These are phyloP conservation scores for Carcina quercana DNA, from an alignment of 2,888 invertebrate species.

Conservation along the genomic window DNA sequence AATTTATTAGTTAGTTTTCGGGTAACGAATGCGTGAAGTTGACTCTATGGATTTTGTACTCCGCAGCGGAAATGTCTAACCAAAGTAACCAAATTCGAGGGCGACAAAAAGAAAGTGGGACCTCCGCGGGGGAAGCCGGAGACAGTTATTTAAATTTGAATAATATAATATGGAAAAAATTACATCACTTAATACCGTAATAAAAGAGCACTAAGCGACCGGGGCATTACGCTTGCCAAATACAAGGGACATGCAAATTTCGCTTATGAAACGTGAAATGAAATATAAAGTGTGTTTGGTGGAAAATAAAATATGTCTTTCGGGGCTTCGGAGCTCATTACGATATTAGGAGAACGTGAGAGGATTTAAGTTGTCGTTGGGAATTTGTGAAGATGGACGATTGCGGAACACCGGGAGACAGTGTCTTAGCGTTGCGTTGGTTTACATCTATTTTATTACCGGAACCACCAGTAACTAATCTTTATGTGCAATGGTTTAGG, in stretches of 20 bases:
- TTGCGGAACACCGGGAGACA: conserved; percentile 4
- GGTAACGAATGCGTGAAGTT: conserved; percentile 3
- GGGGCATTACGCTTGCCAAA: conserved; percentile 68
- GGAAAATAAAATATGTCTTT: conserved; percentile 67
- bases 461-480: no score
- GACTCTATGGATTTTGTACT: conserved; percentile 33
- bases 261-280: conserved; percentile 72
- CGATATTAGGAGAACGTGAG: conserved; percentile 67
- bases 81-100: conserved; percentile 65
- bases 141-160: conserved; percentile 77
- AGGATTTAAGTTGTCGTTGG: conserved; percentile 54
- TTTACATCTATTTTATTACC: no score
- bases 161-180: conserved; percentile 76
- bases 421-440: conserved; percentile 1
- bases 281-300: conserved; percentile 68
- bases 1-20: no score
- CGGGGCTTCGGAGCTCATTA: conserved; percentile 64
- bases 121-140: conserved; percentile 66
- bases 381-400: conserved; percentile 29
- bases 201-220: conserved; percentile 76
- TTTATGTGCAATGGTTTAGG: no score
- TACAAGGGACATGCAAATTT: conserved; percentile 67
- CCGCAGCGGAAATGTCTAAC: conserved; percentile 52
- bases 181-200: conserved; percentile 76
- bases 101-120: conserved; percentile 65